Conservation (phyloP, 2,113 vertebrate genomes). For the Takifugu flavidus region DNA sequence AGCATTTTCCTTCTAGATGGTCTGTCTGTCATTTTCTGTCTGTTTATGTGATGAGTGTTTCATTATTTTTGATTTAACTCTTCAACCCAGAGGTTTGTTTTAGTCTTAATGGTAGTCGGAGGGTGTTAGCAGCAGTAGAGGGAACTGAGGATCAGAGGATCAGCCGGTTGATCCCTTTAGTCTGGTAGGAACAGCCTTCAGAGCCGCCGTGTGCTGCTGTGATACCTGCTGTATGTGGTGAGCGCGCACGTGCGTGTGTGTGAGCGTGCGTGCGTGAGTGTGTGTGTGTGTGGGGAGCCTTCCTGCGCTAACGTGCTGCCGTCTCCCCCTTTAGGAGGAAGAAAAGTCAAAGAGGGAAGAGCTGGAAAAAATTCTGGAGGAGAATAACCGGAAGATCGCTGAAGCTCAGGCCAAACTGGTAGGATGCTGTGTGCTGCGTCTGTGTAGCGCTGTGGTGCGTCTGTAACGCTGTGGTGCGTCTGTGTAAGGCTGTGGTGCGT, state of each 20-base stretch:
- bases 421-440: constrained; percentile 39
- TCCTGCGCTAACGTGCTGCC: constrained; percentile 84
- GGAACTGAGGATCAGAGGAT: constrained; percentile 17
- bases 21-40: constrained; percentile 53
- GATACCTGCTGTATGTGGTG: not conserved
- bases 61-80: constrained; percentile 3
- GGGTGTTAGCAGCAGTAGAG: constrained; percentile 37
- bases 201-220: no score
- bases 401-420: constrained; percentile 99
- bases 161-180: constrained; percentile 11
- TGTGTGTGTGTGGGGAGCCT: constrained; percentile 21
- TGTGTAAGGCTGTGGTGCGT: no score
- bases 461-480: no score
- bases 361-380: constrained; percentile 98
- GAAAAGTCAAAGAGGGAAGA: constrained; percentile 99
- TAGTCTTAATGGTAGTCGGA: constrained; percentile 25
- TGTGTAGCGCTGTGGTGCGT: no score
- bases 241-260: not conserved
- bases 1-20: constrained; percentile 51
- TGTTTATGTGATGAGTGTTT: constrained; percentile 58
- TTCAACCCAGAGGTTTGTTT: constrained; percentile 42
- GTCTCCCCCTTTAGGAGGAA: constrained; percentile 98
- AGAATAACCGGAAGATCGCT: constrained; percentile 99
- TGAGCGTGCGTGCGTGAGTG: constrained; percentile 1
- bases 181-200: no score